Conservation (phyloP, 2,888 invertebrate species). For the Gerris lacustris region DNA sequence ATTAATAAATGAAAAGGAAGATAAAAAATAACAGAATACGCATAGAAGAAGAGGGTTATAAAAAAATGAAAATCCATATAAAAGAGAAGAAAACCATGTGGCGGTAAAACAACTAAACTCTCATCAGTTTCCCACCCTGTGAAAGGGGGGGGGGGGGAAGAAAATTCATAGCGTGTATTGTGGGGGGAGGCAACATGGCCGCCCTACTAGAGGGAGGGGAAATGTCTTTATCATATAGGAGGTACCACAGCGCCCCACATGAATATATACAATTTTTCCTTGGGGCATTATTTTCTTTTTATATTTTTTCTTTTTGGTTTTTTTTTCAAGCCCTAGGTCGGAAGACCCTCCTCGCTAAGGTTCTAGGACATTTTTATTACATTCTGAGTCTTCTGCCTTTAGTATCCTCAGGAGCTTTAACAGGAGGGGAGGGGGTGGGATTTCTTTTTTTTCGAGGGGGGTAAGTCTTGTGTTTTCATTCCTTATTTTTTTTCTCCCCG, state of each 20-base stretch:
- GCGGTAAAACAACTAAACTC: conserved; percentile 3
- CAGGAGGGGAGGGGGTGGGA: neutral
- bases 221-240: neutral
- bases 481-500: neutral
- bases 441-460: neutral
- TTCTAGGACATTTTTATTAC: neutral
- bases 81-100: neutral
- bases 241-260: neutral
- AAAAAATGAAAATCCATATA: too few species aligned
- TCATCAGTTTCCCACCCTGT: neutral
- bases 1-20: too few species aligned
- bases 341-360: too few species aligned
- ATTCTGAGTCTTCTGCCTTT: neutral
- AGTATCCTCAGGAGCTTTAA: neutral
- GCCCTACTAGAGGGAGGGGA: neutral
- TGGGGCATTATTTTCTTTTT: conserved; percentile 1
- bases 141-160: neutral
- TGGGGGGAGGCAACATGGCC: neutral
- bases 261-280: conserved; percentile 5
- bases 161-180: neutral
- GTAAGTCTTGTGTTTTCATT: too few species aligned
- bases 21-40: too few species aligned
- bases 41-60: too few species aligned
- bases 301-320: neutral
- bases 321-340: too few species aligned